These are phyloP conservation scores for Strigops habroptila DNA, from an alignment of 2,113 vertebrate species.

Conservation along the genomic window DNA sequence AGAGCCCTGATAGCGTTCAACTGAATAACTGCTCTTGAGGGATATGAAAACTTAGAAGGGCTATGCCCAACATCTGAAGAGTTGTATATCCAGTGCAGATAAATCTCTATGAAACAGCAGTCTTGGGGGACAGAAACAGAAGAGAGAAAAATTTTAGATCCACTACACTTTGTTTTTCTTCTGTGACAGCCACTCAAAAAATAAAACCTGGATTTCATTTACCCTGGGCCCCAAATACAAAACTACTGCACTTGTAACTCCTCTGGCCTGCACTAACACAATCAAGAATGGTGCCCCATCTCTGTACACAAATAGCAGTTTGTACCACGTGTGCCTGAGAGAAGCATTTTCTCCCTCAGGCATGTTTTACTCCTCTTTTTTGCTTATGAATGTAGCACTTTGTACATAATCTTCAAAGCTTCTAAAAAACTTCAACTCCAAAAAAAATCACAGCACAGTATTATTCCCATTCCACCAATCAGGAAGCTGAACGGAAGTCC, in stretches of 20 bases:
- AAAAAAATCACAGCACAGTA: background rate
- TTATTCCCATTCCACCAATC: background rate
- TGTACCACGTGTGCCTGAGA: background rate
- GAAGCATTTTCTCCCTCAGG: background rate
- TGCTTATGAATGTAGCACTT: background rate
- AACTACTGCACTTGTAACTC: background rate
- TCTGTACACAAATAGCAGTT: background rate
- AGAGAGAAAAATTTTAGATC: background rate
- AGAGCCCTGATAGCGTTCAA: background rate
- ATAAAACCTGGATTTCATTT: background rate
- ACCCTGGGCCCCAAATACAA: background rate
- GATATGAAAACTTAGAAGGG: background rate
- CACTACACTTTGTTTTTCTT: background rate
- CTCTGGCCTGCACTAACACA: background rate
- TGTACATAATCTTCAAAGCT: background rate
- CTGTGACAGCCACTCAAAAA: background rate
- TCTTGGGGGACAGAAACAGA: background rate
- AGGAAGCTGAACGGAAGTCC: background rate
- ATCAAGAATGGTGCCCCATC: background rate
- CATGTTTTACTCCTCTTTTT: background rate
- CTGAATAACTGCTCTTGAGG: rapidly evolving
- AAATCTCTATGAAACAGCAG: background rate
- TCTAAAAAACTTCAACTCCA: background rate
- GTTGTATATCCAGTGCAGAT: background rate
- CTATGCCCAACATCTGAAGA: background rate